Evolutionary conservation across 2,888 invertebrate species (phyloP), one percentile per base, ranked within the genome.

Genomic region (Agriopis aurantiaria): DNA sequence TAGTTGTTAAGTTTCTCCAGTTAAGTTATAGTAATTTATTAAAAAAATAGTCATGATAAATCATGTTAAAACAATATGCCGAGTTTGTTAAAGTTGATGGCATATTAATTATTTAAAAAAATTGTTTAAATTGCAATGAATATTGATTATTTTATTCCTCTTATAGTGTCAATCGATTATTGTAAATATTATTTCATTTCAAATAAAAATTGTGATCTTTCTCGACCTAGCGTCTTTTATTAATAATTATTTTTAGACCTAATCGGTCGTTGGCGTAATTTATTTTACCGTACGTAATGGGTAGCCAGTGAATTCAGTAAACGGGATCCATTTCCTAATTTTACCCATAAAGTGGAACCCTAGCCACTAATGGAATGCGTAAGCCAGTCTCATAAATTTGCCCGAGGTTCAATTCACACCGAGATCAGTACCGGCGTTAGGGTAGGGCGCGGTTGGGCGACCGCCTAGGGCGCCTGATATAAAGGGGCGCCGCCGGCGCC

Each of bases 1-100:
- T 92, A 94, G 92, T 93, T 97, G 96, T 89, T 95, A 93, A 92
- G 88, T 92, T 90, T 91, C 80, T 85, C 84, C 82, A 84, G 82
- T 82, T 85, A 86, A 85, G 85, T 82, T 85, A 87, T 91, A 90
- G 87, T 90, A 88, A 91, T 89, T 92, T 91, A 92, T 91, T 85
- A 84, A 88, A 87, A 56, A 88, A 88, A 88, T 89, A 90, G 88
- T 87, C 87, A 87, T 85, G 82, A 85, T 87, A 83, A 87, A 88
- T 86, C 87, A 87, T 88, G 91, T 92, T 91, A 83, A 83, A 84
- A 78, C 76, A 80, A 84, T 83, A 89, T 91, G 93, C 91, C 93
- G 78, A 82, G 85, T 88, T 90, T 92, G 92, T 93, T 93, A 91
- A 92, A 89, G 93, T 93, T 93, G 85, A 87, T 87, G 92, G 92